Evolutionary conservation across 1,140 invertebrate species (phyloP), one percentile per base, ranked within the genome.

Genomic region (Daktulosphaira vitifoliae): DNA sequence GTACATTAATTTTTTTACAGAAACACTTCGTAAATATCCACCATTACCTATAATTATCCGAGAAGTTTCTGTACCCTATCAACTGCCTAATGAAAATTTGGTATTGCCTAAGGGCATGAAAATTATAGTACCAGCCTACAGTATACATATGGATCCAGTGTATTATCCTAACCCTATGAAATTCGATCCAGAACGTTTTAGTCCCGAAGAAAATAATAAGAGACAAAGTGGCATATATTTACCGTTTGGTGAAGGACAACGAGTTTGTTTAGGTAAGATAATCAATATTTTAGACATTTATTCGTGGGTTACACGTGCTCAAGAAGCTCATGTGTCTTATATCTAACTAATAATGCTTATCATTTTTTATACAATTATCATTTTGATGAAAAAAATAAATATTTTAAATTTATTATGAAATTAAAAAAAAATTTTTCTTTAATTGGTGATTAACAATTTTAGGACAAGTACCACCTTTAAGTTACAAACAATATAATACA

Each of bases 1-100:
- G n/a, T n/a, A n/a, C n/a, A n/a, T n/a, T n/a, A n/a, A n/a, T 33
- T 42, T 68, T 50, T 51, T 74, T 69, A 25, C 69, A 74, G 84
- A 87, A 71, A 75, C 78, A 0, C 65, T 87, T 8, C 73, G 82
- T 16, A 73, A 77, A 18, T 82, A 80, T 76, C 75, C 83, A 2
- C 70, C 81, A 4, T 76, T 71, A 0, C 46, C 74, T 15, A 42
- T 66, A 18, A 11, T 70, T 0, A 81, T 83, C 66, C 74, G 82
- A 16, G 0, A 72, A 0, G 81, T 79, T 64, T 71, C 70, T 1
- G 78, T 81, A 69, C 72, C 76, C 5, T 84, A 81, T 66, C 77
- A 75, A 2, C 51, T 80, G 11, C 72, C 74, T n/a, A 74, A 71
- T 3, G 74, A 73, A 5, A 71, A 75, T 20, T 68, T 75, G 1